Evolutionary conservation across 92 coral and sea anemone genomes (phyloP).

Genomic region (Pocillopora meandrina): DNA sequence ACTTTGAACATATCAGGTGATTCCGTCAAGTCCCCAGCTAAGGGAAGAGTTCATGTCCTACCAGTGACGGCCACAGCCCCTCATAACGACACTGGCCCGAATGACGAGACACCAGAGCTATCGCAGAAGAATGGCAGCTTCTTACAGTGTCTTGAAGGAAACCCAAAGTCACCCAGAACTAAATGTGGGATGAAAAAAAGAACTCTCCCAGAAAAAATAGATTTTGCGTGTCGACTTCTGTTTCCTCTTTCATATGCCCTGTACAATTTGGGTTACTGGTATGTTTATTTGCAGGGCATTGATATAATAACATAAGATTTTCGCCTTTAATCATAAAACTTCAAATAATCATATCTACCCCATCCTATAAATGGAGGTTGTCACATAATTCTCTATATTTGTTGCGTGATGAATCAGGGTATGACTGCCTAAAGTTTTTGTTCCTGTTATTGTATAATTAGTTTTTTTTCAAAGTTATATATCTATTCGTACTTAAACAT

Average conservation of each 20-base stretch:
- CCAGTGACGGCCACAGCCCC: neutral
- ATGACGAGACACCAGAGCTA: neutral
- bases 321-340: neutral
- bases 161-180: neutral
- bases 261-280: constrained; percentile 66
- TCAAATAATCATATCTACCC: neutral
- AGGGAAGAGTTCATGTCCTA: constrained; percentile 12
- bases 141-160: neutral
- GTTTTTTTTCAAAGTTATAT: too few relatives aligned
- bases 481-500: too few relatives aligned
- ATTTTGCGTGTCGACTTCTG: constrained; percentile 44
- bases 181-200: neutral
- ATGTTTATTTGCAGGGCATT: constrained; percentile 48
- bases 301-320: constrained; percentile 3
- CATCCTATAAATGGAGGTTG: neutral
- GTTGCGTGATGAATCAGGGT: neutral
- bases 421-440: too few relatives aligned
- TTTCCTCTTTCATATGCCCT: constrained; percentile 58
- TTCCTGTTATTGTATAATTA: too few relatives aligned
- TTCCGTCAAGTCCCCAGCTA: neutral
- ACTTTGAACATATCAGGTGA: constrained; percentile 4
- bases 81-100: neutral
- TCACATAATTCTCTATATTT: neutral
- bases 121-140: neutral
- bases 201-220: constrained; percentile 34